Base-by-base conservation (phyloP, 2,888 invertebrate genomes). In the Pollenia griseotomentosa region DNA sequence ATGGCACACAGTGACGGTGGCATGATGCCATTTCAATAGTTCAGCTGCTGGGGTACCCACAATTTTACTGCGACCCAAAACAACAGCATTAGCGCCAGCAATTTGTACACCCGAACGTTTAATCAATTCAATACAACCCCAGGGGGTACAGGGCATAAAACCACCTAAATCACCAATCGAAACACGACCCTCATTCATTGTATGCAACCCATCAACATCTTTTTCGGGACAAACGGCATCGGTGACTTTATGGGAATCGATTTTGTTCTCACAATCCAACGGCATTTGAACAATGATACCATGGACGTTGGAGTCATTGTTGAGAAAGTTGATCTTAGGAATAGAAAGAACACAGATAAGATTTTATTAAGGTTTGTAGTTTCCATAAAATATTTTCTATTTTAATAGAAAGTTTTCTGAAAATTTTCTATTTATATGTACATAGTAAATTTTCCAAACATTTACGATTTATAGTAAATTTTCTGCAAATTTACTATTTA, bases 261-360 rank as follows among this genome's bases (percentile, higher is more conserved):
- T 98, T 89, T 95, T 92, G 90, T 96, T 96, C 0, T 95, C 95
- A 48, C 96, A 95, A 92, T 99, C 99, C 86, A 99, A 94, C 0
- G 99, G 99, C 96, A 98, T 97, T 94, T 99, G 99, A 0, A 99
- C 98, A 90, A 99, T 98, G 91, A 99, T 98, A 77, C 99, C 99
- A 93, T 99, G 98, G 55, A 99, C 96, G 12, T 94, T 94, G 0
- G 97, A 95, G 92, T 99, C 97, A 88, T 95, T 95, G 93, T 99
- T 99, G 82, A 99, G 94, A 75, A 91, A 89, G 42, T 87, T 88
- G 66, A 93, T 90, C 93, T 93, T 11, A 48, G 5, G 79, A 14
- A 70, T 40, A 78, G 53, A 74, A 33, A 46, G 19, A n/a, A 75
- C 77, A 12, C 33, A 33, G 33, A 2, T 33, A 33, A 33, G 4